These are phyloP conservation scores for Patagioenas fasciata DNA, from an alignment of 2,113 vertebrate species.

Conservation along the genomic window DNA sequence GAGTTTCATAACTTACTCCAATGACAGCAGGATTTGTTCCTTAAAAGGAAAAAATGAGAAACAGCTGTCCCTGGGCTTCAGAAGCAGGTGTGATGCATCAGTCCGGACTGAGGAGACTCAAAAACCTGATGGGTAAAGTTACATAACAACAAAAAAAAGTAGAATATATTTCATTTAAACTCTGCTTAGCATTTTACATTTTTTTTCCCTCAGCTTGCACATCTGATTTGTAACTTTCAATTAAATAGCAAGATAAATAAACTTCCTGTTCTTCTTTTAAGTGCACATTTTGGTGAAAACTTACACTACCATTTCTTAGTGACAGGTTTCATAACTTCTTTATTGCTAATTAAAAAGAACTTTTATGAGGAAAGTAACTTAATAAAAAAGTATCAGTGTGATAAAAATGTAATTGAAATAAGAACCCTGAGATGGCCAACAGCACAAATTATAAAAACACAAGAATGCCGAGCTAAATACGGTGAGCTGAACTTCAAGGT, in stretches of 20 bases:
- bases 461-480: not conserved
- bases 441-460: constrained; percentile 25
- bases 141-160: not conserved
- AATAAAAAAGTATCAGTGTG: not conserved
- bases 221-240: constrained; percentile 15
- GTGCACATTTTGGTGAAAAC: not conserved
- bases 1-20: not conserved
- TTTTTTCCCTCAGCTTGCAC: not conserved
- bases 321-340: constrained; percentile 26
- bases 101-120: not conserved
- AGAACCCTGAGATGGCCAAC: constrained; percentile 2
- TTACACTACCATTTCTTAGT: constrained; percentile 10
- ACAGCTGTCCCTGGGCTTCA: not conserved
- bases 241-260: constrained; percentile 30
- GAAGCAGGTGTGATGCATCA: constrained; percentile 33
- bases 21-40: not conserved
- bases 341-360: constrained; percentile 43
- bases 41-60: not conserved
- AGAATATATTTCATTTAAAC: not conserved
- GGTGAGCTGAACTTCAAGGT: constrained; percentile 28
- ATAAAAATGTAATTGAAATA: constrained; percentile 20
- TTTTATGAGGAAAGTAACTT: constrained; percentile 7
- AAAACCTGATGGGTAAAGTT: not conserved
- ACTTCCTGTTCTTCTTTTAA: constrained; percentile 15
- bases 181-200: not conserved